A percentile compares a stretch with the other conserved stretches of the same genome.
Evolutionary conservation across 2,888 invertebrate genomes (phyloP).

Genomic region (Listrodromus nycthemerus): DNA sequence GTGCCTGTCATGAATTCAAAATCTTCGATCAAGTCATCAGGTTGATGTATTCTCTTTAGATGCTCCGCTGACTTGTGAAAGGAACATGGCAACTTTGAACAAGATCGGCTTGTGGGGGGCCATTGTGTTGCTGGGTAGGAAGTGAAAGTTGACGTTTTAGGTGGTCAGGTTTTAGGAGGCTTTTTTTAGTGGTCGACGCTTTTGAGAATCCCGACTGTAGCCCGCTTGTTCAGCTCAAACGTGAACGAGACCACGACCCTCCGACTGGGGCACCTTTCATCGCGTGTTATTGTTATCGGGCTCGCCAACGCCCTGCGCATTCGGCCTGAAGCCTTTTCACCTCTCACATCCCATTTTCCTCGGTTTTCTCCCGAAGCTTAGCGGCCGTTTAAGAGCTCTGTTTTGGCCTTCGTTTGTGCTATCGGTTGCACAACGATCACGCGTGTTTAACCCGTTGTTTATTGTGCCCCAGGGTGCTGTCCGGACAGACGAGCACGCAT

Average conservation of each 20-base stretch:
- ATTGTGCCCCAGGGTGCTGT: not conserved
- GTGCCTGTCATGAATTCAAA: not conserved
- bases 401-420: not conserved
- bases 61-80: not conserved
- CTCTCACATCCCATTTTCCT: not conserved
- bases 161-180: not conserved
- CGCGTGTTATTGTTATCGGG: slow-evolving; percentile 58
- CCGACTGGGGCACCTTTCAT: slow-evolving; percentile 37
- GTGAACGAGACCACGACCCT: slow-evolving; percentile 39
- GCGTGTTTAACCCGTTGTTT: not conserved
- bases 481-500: not conserved
- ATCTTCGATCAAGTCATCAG: not conserved
- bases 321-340: slow-evolving; percentile 14
- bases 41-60: not conserved
- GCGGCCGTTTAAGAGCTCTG: slow-evolving; percentile 10
- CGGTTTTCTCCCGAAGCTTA: slow-evolving; percentile 12
- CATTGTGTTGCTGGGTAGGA: too few species aligned
- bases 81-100: not conserved
- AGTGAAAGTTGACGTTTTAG: not conserved
- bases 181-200: not conserved
- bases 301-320: slow-evolving; percentile 20
- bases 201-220: slow-evolving; percentile 32
- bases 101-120: not conserved
- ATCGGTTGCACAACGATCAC: not conserved
- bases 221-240: slow-evolving; percentile 40